A percentile compares a stretch with the other conserved stretches of the same genome.
Conservation (phyloP, 2,888 invertebrate genomes). For the Diaphora mendica region DNA sequence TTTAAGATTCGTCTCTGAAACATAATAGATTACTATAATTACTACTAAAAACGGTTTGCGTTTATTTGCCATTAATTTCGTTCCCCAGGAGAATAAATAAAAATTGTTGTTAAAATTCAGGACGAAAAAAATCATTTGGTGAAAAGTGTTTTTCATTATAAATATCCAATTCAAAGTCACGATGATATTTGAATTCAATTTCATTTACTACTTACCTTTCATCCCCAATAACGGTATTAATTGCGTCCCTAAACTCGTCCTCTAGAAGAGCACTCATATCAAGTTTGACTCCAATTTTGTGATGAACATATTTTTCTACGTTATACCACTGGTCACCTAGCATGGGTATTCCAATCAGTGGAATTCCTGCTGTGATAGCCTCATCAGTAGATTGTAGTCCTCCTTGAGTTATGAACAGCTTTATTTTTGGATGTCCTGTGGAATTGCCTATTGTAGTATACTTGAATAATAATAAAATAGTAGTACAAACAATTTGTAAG, state of each 20-base stretch:
- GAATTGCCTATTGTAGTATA: too few species aligned
- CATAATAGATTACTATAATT: too few species aligned
- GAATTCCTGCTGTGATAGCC: conserved; percentile 69
- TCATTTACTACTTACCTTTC: conserved; percentile 32
- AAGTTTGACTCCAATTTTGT: conserved; percentile 62
- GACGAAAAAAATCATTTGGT: too few species aligned
- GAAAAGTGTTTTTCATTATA: too few species aligned
- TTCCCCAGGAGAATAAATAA: too few species aligned
- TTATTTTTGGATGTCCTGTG: conserved; percentile 73
- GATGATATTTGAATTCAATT: too few species aligned
- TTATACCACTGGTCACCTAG: conserved; percentile 73
- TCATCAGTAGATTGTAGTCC: conserved; percentile 78
- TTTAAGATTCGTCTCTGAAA: too few species aligned
- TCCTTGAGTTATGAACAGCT: conserved; percentile 78
- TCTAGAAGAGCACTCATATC: conserved; percentile 60
- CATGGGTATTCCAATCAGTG: conserved; percentile 73
- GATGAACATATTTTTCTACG: conserved; percentile 56
- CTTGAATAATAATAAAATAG: too few species aligned
- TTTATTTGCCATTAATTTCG: too few species aligned
- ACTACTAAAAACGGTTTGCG: too few species aligned
- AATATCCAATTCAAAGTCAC: too few species aligned
- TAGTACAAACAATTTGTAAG: not conserved
- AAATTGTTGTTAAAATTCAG: too few species aligned
- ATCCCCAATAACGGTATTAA: conserved; percentile 44
- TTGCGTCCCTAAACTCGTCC: conserved; percentile 47